phyloP scores from a whole-genome alignment of 2,797 vertebrate species.

The Acrocephalus scirpaceus region DNA sequence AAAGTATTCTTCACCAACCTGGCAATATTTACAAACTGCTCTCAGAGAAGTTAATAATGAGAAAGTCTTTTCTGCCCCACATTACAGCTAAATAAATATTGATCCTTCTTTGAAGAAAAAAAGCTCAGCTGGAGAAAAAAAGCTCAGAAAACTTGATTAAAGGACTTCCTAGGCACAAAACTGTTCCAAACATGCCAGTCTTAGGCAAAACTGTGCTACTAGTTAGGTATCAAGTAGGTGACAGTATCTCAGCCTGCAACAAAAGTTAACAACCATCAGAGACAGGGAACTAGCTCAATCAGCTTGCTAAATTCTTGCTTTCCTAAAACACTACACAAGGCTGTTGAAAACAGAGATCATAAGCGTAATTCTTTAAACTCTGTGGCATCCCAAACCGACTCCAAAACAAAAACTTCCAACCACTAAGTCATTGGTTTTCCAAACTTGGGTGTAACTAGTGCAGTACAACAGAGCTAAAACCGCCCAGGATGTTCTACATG shows the following conservation, averaged over 20 bases:
- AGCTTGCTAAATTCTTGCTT: background rate
- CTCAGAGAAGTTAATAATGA: background rate
- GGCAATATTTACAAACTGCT: background rate
- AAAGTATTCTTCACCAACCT: background rate
- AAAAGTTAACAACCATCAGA: background rate
- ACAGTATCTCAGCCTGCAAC: background rate
- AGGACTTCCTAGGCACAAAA: background rate
- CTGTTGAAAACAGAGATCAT: background rate
- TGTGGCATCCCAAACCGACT: background rate
- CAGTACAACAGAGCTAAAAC: background rate
- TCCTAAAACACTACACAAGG: background rate
- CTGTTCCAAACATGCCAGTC: background rate
- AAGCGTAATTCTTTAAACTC: background rate
- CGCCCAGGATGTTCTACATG: background rate
- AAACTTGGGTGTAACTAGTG: background rate
- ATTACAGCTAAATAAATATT: background rate
- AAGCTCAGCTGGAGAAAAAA: background rate
- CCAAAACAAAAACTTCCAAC: background rate
- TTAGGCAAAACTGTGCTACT: background rate
- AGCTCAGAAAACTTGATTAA: background rate
- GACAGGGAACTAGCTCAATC: background rate
- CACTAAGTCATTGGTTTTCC: background rate
- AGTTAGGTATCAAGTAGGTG: background rate
- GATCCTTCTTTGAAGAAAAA: background rate
- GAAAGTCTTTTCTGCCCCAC: background rate